These are phyloP conservation scores for Ectemnius cavifrons DNA, from an alignment of 2,888 invertebrate species.

Conservation along the genomic window DNA sequence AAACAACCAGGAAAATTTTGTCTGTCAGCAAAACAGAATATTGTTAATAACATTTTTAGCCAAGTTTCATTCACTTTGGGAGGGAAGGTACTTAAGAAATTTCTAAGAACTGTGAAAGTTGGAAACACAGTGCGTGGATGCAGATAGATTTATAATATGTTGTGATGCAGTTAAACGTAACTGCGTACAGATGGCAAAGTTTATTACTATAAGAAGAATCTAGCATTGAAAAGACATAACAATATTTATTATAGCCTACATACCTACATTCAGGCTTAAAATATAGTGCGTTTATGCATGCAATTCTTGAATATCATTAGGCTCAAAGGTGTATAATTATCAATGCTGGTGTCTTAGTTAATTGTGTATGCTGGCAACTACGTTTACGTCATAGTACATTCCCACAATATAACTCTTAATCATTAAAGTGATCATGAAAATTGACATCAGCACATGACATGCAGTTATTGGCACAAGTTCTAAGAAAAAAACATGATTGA, in stretches of 20 bases:
- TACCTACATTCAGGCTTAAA: constrained; percentile 50
- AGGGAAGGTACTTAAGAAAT: too few relatives aligned
- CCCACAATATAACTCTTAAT: constrained; percentile 41
- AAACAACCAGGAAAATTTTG: too few relatives aligned
- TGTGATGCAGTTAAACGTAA: background rate
- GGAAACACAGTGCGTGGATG: constrained; percentile 4
- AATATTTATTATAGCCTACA: constrained; percentile 45
- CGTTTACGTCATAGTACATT: constrained; percentile 46
- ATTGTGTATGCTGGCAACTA: constrained; percentile 25
- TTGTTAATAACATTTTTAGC: too few relatives aligned
- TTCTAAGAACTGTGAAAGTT: background rate
- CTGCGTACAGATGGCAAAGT: background rate
- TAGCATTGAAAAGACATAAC: constrained; percentile 31
- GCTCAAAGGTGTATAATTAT: constrained; percentile 32
- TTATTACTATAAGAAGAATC: background rate
- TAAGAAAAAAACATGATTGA: too few relatives aligned
- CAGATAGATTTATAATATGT: constrained; percentile 6
- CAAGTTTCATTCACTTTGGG: too few relatives aligned
- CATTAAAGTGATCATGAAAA: constrained; percentile 5
- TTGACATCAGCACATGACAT: too few relatives aligned
- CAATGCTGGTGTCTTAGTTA: constrained; percentile 32
- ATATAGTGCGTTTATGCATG: constrained; percentile 55
- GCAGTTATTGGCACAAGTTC: too few relatives aligned
- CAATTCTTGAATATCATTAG: constrained; percentile 46
- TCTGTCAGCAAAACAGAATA: too few relatives aligned